Evolutionary conservation across 1,140 invertebrate species (phyloP), one percentile per base, ranked within the genome.

Genomic region (Eumeta japonica): DNA sequence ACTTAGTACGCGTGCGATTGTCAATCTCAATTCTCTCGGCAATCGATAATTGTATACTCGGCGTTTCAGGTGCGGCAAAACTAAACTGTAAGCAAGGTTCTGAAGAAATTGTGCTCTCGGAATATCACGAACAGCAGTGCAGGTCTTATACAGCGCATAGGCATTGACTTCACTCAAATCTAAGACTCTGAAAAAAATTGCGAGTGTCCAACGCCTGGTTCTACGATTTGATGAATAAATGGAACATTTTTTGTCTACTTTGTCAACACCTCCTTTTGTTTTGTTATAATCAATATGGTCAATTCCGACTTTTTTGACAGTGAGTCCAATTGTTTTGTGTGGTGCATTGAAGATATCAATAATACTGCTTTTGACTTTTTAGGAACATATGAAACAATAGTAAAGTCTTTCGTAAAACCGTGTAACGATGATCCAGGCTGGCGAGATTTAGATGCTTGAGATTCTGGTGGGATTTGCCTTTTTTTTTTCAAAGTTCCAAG

Each of bases 401-500:
- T 52, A 2, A 28, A 27, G 9, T 55, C n/a, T n/a, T n/a, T n/a
- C n/a, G n/a, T n/a, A n/a, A n/a, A n/a, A n/a, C n/a, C n/a, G n/a
- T n/a, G n/a, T n/a, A n/a, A 30, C 10, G 40, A 43, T 36, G 41
- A 39, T 37, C 35, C 36, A 19, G 32, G 15, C 12, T 28, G 3
- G 10, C 46, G 35, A 13, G 13, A 35, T 36, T 42, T 46, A 16
- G 35, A 31, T 16, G 41, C 29, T 39, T 35, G 31, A 34, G 45
- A 41, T 38, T 45, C 39, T 4, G 29, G 28, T 19, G 71, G 66
- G 20, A 76, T 58, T 38, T 74, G 46, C 37, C 41, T 48, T 58
- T 75, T 75, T 56, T 67, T 75, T 42, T 52, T 59, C 28, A 78
- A 32, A 3, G 74, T 77, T n/a, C 71, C 73, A 16, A 77, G 51